These are phyloP conservation scores for Leptestheria dahalacensis DNA, from an alignment of 1,140 invertebrate genomes.

Conservation along the genomic window DNA sequence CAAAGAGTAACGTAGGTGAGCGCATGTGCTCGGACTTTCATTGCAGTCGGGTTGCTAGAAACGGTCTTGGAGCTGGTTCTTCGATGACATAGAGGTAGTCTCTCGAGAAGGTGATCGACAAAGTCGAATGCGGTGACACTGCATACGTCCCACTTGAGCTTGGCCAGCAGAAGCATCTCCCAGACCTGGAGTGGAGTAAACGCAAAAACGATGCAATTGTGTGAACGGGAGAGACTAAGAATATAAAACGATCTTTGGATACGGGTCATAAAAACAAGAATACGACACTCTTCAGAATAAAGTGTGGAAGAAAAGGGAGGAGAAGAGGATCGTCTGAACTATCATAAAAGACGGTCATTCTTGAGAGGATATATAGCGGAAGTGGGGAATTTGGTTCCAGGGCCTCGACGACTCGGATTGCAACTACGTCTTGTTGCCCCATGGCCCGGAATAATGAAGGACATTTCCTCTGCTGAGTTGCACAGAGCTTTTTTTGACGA, in stretches of 20 bases:
- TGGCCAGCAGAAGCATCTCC: slow-evolving; percentile 51
- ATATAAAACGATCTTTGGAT: no score
- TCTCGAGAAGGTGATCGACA: slow-evolving; percentile 47
- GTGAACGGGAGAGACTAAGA: no score
- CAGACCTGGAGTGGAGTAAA: slow-evolving; percentile 48
- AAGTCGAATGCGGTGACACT: slow-evolving; percentile 54
- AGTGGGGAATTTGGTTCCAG: not conserved
- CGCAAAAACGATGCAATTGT: slow-evolving; percentile 16
- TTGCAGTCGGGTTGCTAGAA: slow-evolving; percentile 25
- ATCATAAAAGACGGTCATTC: not conserved
- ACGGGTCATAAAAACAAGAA: not conserved
- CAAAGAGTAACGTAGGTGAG: slow-evolving; percentile 51
- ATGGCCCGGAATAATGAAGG: not conserved
- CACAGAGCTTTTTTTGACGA: not conserved
- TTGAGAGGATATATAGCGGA: not conserved
- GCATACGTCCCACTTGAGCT: slow-evolving; percentile 50
- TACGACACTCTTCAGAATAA: not conserved
- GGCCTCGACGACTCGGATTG: not conserved
- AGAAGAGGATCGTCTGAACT: not conserved
- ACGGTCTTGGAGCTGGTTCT: not conserved
- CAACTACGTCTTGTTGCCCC: not conserved
- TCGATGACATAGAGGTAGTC: slow-evolving; percentile 25
- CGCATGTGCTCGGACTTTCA: slow-evolving; percentile 45
- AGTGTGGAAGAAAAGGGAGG: not conserved
- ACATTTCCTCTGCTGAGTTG: no score